These are phyloP conservation scores for Polietes domitor DNA, from an alignment of 2,888 invertebrate species.

Conservation along the genomic window DNA sequence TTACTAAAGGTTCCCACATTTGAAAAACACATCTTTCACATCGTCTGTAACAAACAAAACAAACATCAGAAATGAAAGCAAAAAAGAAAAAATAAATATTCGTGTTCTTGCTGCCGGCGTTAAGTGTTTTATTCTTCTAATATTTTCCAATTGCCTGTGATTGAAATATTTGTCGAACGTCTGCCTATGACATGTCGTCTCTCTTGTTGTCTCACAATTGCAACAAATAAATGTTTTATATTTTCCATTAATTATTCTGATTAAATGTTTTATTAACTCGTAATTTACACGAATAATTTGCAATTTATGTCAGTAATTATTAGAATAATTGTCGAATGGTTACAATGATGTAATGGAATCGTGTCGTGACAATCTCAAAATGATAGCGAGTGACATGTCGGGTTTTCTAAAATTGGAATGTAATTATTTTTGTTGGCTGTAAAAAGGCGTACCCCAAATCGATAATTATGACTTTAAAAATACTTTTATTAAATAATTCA, in stretches of 20 bases:
- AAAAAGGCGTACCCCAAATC: background rate
- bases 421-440: too few relatives aligned
- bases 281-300: slow-evolving; percentile 29
- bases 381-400: background rate
- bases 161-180: background rate
- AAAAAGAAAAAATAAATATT: background rate
- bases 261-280: slow-evolving; percentile 37
- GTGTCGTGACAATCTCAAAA: slow-evolving; percentile 30
- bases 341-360: background rate
- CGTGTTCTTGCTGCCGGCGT: background rate
- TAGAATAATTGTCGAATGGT: background rate
- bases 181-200: too few relatives aligned
- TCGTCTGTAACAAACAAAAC: background rate
- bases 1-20: background rate
- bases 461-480: too few relatives aligned
- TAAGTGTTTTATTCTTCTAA: background rate
- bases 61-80: background rate
- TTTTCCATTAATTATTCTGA: slow-evolving; percentile 25
- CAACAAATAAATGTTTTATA: background rate
- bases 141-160: background rate
- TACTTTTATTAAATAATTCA: too few relatives aligned
- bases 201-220: too few relatives aligned
- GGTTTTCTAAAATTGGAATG: too few relatives aligned
- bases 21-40: background rate
- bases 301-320: slow-evolving; percentile 9